phyloP scores from a whole-genome alignment of 2,113 vertebrate genomes.

The Sturnira hondurensis region DNA sequence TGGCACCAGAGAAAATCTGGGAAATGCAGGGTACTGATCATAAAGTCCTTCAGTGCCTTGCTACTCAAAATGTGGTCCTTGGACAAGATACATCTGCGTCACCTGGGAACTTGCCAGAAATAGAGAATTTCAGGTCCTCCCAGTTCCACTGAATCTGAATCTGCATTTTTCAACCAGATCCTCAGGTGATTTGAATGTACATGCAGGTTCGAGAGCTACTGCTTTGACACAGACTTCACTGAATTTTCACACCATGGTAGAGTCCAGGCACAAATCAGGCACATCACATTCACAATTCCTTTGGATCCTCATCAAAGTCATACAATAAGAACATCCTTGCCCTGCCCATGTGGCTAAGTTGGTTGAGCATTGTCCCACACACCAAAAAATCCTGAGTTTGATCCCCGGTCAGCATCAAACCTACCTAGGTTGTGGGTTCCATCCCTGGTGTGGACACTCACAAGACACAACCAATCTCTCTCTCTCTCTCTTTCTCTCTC shows the following conservation, averaged over 20 bases:
- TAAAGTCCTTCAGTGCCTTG: background rate
- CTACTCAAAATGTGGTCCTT: background rate
- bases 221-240: background rate
- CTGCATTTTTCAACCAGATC: background rate
- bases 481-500: no score
- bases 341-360: no score
- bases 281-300: background rate
- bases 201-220: background rate
- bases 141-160: background rate
- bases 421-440: no score
- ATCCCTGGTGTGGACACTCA: no score
- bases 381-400: no score
- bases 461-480: no score
- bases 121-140: background rate
- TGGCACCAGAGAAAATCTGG: background rate
- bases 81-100: background rate
- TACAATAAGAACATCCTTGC: background rate
- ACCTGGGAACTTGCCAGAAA: background rate
- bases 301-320: background rate
- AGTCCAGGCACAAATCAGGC: background rate
- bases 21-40: background rate
- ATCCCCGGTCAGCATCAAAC: no score
- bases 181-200: accelerated
- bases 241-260: background rate
- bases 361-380: no score